Base-by-base conservation (phyloP, 2,797 vertebrate genomes). In the Sebastolobus alascanus region DNA sequence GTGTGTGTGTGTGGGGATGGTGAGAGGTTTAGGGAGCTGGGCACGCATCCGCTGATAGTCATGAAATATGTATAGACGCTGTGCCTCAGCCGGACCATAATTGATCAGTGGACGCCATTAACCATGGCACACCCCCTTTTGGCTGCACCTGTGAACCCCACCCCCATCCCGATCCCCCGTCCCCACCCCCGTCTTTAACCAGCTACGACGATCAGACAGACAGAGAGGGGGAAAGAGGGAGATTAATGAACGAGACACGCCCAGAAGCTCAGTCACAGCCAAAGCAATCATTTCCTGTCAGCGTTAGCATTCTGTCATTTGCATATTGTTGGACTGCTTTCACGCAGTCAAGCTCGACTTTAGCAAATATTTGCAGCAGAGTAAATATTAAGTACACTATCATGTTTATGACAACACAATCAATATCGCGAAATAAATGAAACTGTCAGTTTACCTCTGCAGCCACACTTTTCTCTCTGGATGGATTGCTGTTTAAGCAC, bases 31-130 rank as follows among this genome's bases (percentile, higher is more conserved):
- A 66, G 50, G 77, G 76, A 84, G 84, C 68, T 73, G 8, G 79
- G 60, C 86, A 78, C 5, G 16, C 81, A 78, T 91, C 89, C 84
- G 67, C 79, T 82, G 81, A 75, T 59, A 77, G 83, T 94, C 93
- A 94, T 95, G 87, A 95, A 95, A 95, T 93, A 95, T 95, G 93
- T 89, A 95, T 94, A 77, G 85, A 75, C 59, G 14, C 87, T 16
- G 72, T 8, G 85, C 77, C 84, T 88, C 89, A 85, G 86, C 77
- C 71, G 22, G 16, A 73, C 80, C 86, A 85, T 90, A 92, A 93
- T 93, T 94, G 92, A 93, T 93, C 92, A 69, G 79, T 79, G 65
- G 86, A 84, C 73, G 6, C 84, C 86, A 87, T 92, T 90, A 89
- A 75, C 66, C 59, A 27, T 5, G 68, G 35, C 73, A 10, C 75